Evolutionary conservation across 1,140 invertebrate species (phyloP).

Genomic region (Geopemphigus sp.): DNA sequence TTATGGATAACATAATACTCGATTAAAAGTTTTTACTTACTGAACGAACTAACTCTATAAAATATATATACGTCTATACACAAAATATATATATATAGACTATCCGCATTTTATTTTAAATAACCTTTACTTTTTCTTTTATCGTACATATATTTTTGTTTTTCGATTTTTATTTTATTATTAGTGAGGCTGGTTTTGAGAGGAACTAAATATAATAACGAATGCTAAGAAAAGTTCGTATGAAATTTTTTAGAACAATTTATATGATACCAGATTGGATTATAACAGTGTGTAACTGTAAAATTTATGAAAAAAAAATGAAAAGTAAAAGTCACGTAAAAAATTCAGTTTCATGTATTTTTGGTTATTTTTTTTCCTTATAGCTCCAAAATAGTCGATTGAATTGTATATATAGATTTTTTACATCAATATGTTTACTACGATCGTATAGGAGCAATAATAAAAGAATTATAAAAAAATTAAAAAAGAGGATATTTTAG

Average conservation of each 20-base stretch:
- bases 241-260: constrained; percentile 22
- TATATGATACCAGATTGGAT: constrained; percentile 9
- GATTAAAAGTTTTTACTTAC: constrained; percentile 30
- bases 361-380: too few species aligned
- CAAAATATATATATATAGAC: background rate
- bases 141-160: background rate
- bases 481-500: too few species aligned
- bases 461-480: too few species aligned
- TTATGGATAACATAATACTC: constrained; percentile 27
- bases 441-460: too few species aligned
- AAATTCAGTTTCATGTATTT: too few species aligned
- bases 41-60: background rate
- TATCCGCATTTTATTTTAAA: constrained; percentile 11
- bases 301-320: constrained; percentile 19
- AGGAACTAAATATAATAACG: constrained; percentile 23
- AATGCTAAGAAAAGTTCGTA: background rate
- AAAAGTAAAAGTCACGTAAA: background rate
- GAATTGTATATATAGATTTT: too few species aligned
- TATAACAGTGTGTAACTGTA: constrained; percentile 18
- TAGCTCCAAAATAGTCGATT: too few species aligned
- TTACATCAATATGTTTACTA: too few species aligned
- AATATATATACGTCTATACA: background rate
- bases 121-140: background rate
- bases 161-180: constrained; percentile 3
- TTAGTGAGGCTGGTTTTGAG: background rate